Evolutionary conservation across 1,140 invertebrate genomes (phyloP).

Genomic region (Conus ventricosus): DNA sequence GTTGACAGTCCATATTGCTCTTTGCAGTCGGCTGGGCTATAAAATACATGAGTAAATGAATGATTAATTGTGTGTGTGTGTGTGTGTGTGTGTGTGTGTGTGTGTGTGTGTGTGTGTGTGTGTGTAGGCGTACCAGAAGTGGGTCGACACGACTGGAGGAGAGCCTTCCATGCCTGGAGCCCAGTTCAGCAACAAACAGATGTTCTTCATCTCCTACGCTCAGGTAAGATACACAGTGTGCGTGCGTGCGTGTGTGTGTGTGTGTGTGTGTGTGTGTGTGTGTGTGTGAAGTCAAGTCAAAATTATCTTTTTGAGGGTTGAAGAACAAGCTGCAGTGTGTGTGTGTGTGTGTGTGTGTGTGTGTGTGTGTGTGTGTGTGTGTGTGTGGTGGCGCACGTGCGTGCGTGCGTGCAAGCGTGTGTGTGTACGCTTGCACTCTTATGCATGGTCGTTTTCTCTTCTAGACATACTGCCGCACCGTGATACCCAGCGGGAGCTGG

Average conservation of each 20-base stretch:
- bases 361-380: background rate
- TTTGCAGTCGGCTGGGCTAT: background rate
- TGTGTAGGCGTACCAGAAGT: conserved; percentile 82
- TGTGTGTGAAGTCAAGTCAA: background rate
- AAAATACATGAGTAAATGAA: background rate
- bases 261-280: background rate
- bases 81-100: background rate
- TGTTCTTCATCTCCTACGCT: conserved; percentile 94
- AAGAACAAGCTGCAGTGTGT: background rate
- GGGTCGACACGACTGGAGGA: conserved; percentile 58
- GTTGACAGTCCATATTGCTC: no score
- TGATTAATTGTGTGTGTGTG: background rate
- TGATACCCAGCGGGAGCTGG: background rate
- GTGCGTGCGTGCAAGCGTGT: background rate
- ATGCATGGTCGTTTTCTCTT: background rate
- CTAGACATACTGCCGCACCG: background rate
- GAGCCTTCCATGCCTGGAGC: conserved; percentile 85
- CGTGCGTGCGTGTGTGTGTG: background rate
- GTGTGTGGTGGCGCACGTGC: background rate
- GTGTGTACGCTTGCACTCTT: background rate
- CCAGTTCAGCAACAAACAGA: conserved; percentile 88
- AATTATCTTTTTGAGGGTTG: background rate
- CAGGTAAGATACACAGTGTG: conserved; percentile 79
- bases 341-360: conserved; percentile 10
- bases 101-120: conserved; percentile 20